A percentile compares a stretch with the other conserved stretches of the same genome.
Evolutionary conservation across 2,888 invertebrate species (phyloP).

Genomic region (Eilema sororculum): DNA sequence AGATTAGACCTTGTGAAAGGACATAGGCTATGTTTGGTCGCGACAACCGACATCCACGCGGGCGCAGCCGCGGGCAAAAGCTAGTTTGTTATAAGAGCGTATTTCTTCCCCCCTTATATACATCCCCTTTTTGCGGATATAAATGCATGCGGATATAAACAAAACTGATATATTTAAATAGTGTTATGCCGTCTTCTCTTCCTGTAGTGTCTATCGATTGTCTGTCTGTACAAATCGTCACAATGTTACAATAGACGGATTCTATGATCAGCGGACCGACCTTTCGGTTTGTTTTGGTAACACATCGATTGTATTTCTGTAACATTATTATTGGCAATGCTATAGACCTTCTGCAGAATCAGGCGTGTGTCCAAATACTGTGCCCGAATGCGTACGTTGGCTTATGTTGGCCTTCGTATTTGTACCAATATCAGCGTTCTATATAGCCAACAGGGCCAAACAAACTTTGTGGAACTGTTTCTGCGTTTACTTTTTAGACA

Average conservation of each 20-base stretch:
- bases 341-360: constrained; percentile 29
- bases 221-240: background rate
- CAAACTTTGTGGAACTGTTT: constrained; percentile 3
- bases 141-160: background rate
- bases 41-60: too few relatives aligned
- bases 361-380: constrained; percentile 40
- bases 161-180: background rate
- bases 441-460: background rate
- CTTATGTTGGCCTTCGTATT: background rate
- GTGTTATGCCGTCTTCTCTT: background rate
- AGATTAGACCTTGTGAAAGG: too few relatives aligned
- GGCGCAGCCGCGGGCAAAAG: too few relatives aligned
- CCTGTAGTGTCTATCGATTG: background rate
- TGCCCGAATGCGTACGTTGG: constrained; percentile 7
- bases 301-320: constrained; percentile 47
- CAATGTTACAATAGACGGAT: background rate
- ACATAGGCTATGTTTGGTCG: too few relatives aligned
- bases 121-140: too few relatives aligned
- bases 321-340: constrained; percentile 52
- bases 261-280: constrained; percentile 26
- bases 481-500: background rate
- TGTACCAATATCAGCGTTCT: background rate
- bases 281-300: constrained; percentile 51
- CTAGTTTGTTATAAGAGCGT: too few relatives aligned
- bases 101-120: too few relatives aligned